Evolutionary conservation across 2,113 vertebrate genomes (phyloP).

Genomic region (Sardina pilchardus): DNA sequence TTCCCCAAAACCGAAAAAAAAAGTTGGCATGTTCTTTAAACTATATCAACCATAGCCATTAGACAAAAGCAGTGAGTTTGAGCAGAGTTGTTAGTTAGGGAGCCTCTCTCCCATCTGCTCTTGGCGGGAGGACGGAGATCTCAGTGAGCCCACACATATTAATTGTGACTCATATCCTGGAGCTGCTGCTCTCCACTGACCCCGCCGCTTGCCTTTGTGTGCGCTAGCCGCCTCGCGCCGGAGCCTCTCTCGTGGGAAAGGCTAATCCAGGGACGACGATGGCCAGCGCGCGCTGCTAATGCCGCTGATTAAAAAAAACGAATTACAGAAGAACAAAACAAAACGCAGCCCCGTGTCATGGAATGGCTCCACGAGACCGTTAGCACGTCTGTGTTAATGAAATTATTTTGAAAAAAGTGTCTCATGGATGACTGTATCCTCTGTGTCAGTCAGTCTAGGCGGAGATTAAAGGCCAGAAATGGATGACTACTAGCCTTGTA

Average conservation of each 20-base stretch:
- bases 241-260: background rate
- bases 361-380: background rate
- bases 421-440: background rate
- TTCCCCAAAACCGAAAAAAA: too few species aligned
- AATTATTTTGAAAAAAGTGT: background rate
- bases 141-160: background rate
- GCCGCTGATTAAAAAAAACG: background rate
- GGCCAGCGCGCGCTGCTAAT: background rate
- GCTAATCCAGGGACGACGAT: background rate
- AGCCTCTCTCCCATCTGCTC: background rate
- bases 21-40: too few species aligned
- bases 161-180: background rate
- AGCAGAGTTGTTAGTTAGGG: background rate
- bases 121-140: background rate
- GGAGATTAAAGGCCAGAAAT: background rate
- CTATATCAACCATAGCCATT: background rate
- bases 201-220: background rate
- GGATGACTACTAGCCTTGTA: background rate
- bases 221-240: background rate
- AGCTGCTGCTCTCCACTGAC: background rate
- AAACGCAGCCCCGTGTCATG: background rate
- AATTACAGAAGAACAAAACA: background rate
- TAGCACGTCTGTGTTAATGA: constrained; percentile 1
- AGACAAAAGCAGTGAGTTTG: background rate
- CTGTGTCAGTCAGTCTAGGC: background rate